Evolutionary conservation across 2,113 vertebrate species (phyloP).

Genomic region (Reinhardtius hippoglossoides): DNA sequence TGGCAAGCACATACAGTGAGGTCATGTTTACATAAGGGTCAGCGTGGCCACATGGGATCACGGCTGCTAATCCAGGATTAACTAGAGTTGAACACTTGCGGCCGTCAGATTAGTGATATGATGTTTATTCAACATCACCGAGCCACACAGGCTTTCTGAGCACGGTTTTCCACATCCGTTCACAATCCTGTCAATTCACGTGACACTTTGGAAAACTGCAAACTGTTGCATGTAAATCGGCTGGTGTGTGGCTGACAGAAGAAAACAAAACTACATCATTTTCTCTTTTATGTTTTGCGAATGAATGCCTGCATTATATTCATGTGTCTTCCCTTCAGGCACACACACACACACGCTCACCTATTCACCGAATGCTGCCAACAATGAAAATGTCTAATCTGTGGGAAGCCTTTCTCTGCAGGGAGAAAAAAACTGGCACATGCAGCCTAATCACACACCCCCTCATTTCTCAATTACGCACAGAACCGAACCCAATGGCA

Average conservation of each 20-base stretch:
- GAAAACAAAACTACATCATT: neutral
- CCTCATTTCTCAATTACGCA: slow-evolving; percentile 55
- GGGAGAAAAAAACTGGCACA: slow-evolving; percentile 30
- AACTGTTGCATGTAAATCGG: slow-evolving; percentile 1
- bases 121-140: slow-evolving; percentile 18
- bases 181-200: slow-evolving; percentile 1
- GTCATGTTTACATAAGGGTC: slow-evolving; percentile 15
- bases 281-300: neutral
- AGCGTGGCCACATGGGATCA: neutral
- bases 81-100: slow-evolving; percentile 1
- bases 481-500: slow-evolving; percentile 32
- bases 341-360: neutral
- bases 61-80: slow-evolving; percentile 38
- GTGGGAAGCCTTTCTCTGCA: slow-evolving; percentile 22
- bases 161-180: neutral
- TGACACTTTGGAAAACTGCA: neutral
- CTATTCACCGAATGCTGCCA: slow-evolving; percentile 14
- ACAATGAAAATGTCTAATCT: slow-evolving; percentile 32
- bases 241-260: neutral
- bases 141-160: slow-evolving; percentile 7
- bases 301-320: neutral
- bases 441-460: slow-evolving; percentile 38
- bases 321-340: neutral
- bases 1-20: neutral
- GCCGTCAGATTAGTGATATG: slow-evolving; percentile 23